These are phyloP conservation scores for Crocidura indochinensis DNA, from an alignment of 2,797 vertebrate species.

Conservation along the genomic window DNA sequence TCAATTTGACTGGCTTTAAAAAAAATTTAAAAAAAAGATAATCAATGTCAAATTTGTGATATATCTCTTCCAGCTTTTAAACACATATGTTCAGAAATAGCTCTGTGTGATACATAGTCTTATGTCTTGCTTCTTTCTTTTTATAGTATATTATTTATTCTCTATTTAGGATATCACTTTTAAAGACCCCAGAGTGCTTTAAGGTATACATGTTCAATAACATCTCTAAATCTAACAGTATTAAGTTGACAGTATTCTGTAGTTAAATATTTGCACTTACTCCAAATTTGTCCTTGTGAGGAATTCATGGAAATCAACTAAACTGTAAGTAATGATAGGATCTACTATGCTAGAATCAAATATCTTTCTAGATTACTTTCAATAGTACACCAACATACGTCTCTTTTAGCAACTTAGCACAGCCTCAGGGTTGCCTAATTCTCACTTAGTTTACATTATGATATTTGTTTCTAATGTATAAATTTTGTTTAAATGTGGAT, in stretches of 20 bases:
- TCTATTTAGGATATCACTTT: neutral
- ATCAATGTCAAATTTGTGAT: neutral
- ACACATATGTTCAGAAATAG: neutral
- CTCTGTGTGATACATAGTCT: neutral
- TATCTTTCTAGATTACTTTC: neutral
- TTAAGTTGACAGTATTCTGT: slow-evolving; percentile 15
- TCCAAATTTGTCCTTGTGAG: slow-evolving; percentile 24
- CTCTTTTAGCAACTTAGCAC: neutral
- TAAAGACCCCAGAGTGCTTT: neutral
- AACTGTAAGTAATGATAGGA: neutral
- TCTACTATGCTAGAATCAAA: neutral
- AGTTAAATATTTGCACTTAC: slow-evolving; percentile 20
- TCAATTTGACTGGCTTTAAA: too few species aligned
- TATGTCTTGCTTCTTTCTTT: neutral
- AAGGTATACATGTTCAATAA: neutral
- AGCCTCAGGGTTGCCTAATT: neutral
- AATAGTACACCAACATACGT: too few species aligned
- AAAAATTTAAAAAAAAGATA: too few species aligned
- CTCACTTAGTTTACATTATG: neutral
- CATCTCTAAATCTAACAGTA: neutral
- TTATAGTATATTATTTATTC: neutral
- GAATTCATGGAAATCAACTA: neutral
- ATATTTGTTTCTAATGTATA: slow-evolving; percentile 8
- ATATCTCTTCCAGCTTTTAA: neutral
- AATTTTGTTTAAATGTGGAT: too few species aligned